These are phyloP conservation scores for Sebastes alutus DNA, from an alignment of 2,797 vertebrate species.

Conservation along the genomic window DNA sequence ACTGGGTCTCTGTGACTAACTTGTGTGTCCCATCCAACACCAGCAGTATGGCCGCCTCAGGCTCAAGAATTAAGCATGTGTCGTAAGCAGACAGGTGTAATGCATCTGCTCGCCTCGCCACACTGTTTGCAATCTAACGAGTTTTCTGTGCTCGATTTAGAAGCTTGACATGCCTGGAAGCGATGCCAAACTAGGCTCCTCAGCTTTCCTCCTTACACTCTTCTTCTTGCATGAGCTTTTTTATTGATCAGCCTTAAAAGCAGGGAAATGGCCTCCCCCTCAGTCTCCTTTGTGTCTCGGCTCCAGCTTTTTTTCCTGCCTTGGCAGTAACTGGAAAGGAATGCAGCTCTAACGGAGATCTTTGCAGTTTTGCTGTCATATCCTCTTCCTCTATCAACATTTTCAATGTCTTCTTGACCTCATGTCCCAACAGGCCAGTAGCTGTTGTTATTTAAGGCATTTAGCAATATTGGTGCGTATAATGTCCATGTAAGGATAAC, in stretches of 20 bases:
- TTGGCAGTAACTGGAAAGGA: conserved; percentile 40
- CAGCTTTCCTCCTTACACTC: neutral
- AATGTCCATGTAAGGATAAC: conserved; percentile 29
- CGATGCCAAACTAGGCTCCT: conserved; percentile 12
- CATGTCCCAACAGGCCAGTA: conserved; percentile 24
- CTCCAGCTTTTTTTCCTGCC: conserved; percentile 10
- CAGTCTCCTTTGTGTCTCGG: conserved; percentile 52
- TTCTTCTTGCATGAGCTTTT: conserved; percentile 26
- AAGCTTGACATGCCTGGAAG: conserved; percentile 33
- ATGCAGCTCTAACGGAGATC: conserved; percentile 24
- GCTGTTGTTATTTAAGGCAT: conserved; percentile 49
- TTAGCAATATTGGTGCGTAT: conserved; percentile 13
- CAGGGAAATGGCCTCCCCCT: conserved; percentile 38
- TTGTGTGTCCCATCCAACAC: conserved; percentile 22
- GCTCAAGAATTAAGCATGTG: conserved; percentile 9
- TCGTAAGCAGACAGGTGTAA: conserved; percentile 46
- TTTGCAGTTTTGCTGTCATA: conserved; percentile 31
- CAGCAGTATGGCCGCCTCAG: conserved; percentile 4
- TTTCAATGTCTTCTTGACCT: conserved; percentile 8
- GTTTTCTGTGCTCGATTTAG: conserved; percentile 23
- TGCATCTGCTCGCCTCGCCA: conserved; percentile 36
- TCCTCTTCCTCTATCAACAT: conserved; percentile 14
- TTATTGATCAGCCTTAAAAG: conserved; percentile 76
- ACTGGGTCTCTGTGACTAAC: conserved; percentile 47
- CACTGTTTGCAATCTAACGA: conserved; percentile 32